Evolutionary conservation across 2,888 invertebrate genomes (phyloP), one percentile per base, ranked within the genome.

Genomic region (Alentia gelatinosa): DNA sequence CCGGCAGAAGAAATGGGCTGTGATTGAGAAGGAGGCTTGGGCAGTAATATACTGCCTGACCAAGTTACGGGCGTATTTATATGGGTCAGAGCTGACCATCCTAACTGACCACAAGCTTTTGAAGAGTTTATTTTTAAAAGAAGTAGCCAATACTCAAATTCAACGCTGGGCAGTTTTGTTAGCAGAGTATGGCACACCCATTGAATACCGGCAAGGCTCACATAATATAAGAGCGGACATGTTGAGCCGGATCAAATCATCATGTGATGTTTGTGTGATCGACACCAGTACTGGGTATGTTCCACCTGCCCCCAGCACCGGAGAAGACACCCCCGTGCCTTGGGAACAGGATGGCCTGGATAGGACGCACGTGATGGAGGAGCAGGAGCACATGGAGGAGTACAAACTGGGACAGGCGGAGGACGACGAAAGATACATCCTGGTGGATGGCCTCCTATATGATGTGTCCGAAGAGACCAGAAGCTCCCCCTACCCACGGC

Each of bases 51-150:
- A 56, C 35, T 35, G 40, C 12, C 15, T 90, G 26, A 47, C 39
- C 23, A 89, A 74, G 37, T 30, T 91, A 23, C 12, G 79, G n/a
- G 50, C 91, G 0, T 91, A 91, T 47, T 35, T 91, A 33, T 91
- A 35, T n/a, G 89, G 75, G 0, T 86, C 90, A 26, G 19, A 74
- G 1, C 47, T 91, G 35, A 75, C 39, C 0, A 63, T 47, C 1
- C 84, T 19, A 26, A 91, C 91, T 19, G 91, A 91, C 37, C 91
- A 91, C 75, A 91, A 91, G 39, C 89, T 89, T 1, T 26, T 91
- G 42, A 47, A 26, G 7, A 47, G 75, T 37, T 35, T 91, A 9
- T 91, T 91, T 19, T 63, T 89, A 15, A 30, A 47, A 42, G 50
- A 79, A 19, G 37, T 89, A 30, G 23, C 23, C 3, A 91, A 91